These are phyloP conservation scores for Hedya salicella DNA, from an alignment of 2,888 invertebrate genomes.

Conservation along the genomic window DNA sequence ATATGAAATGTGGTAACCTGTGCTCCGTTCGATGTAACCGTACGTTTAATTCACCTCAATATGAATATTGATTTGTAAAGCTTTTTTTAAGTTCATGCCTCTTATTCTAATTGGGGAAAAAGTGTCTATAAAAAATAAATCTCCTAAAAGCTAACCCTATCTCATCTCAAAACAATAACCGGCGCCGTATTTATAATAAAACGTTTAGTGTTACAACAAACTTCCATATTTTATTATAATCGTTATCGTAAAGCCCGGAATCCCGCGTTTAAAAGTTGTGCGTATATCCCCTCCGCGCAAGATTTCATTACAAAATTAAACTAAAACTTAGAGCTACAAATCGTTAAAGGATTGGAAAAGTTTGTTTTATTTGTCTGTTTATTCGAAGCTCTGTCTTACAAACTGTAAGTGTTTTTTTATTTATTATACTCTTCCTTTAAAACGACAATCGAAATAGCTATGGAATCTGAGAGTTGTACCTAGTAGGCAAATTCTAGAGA, in stretches of 20 bases:
- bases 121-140: not conserved
- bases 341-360: slow-evolving; percentile 40
- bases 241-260: slow-evolving; percentile 81
- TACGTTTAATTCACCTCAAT: no score
- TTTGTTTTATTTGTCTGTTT: slow-evolving; percentile 46
- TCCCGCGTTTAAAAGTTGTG: slow-evolving; percentile 74
- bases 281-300: slow-evolving; percentile 55
- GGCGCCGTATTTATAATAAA: slow-evolving; percentile 78
- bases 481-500: no score
- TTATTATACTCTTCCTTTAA: no score
- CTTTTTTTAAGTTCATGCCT: no score
- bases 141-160: slow-evolving; percentile 28
- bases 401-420: no score
- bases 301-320: slow-evolving; percentile 81
- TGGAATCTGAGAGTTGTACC: no score
- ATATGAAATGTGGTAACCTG: no score
- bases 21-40: no score
- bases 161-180: slow-evolving; percentile 62
- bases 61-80: no score
- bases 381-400: slow-evolving; percentile 1
- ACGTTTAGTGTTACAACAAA: slow-evolving; percentile 82
- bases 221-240: slow-evolving; percentile 84
- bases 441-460: no score
- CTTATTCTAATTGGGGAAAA: not conserved
- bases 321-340: slow-evolving; percentile 56